Evolutionary conservation across 92 coral and sea anemone species (phyloP).

Genomic region (Epizoanthus ramosus): DNA sequence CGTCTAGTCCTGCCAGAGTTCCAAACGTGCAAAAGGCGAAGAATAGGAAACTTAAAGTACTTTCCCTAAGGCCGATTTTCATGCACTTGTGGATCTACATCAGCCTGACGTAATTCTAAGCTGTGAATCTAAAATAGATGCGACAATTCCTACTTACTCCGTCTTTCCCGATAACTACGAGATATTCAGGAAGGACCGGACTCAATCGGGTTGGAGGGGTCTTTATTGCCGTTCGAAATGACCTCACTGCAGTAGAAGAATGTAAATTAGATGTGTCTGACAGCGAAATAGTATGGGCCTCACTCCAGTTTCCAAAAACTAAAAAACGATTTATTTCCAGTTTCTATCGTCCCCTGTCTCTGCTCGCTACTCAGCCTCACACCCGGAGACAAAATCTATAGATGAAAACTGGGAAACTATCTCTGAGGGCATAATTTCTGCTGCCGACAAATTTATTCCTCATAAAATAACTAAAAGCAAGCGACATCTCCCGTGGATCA

Average conservation of each 20-base stretch:
- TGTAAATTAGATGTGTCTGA: constrained; percentile 1
- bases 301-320: constrained; percentile 21
- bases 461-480: neutral
- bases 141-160: constrained; percentile 9
- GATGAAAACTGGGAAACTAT: no score
- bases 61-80: neutral
- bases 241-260: constrained; percentile 15
- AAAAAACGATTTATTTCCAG: constrained; percentile 19
- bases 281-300: constrained; percentile 5
- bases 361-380: no score
- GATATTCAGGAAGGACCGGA: constrained; percentile 20
- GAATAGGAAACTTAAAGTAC: neutral
- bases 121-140: neutral
- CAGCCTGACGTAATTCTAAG: constrained; percentile 2
- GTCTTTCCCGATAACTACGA: constrained; percentile 11
- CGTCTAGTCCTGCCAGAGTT: constrained; percentile 12
- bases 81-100: constrained; percentile 3
- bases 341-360: constrained; percentile 1
- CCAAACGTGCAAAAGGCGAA: neutral
- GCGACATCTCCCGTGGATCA: neutral
- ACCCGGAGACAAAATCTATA: no score
- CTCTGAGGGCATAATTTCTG: neutral
- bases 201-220: constrained; percentile 27
- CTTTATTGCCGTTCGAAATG: constrained; percentile 34
- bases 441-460: neutral